phyloP scores from a whole-genome alignment of 1,140 invertebrate genomes.

The Eriosoma lanigerum region DNA sequence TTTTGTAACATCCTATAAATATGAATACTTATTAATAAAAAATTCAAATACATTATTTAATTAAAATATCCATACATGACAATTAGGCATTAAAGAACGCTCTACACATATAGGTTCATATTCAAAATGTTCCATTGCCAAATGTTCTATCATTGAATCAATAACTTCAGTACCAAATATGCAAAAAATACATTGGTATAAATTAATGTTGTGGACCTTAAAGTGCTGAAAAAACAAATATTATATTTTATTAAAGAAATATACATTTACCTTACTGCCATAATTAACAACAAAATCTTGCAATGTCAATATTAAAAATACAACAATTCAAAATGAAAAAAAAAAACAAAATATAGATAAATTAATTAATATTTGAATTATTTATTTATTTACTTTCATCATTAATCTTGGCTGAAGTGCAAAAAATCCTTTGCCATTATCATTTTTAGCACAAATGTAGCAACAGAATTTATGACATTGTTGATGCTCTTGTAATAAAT shows the following conservation, averaged over 20 bases:
- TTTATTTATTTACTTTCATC: constrained; percentile 5
- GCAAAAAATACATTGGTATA: constrained; percentile 41
- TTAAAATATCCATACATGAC: neutral
- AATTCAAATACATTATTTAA: neutral
- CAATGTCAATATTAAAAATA: too few relatives aligned
- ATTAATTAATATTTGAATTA: neutral
- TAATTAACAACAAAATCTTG: too few relatives aligned
- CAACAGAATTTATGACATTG: constrained; percentile 37
- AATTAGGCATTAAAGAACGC: neutral
- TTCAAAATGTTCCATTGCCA: constrained; percentile 44
- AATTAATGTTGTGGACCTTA: constrained; percentile 18
- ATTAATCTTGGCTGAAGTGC: neutral
- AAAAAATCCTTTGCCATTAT: constrained; percentile 7
- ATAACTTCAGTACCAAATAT: constrained; percentile 17
- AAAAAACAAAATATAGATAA: too few relatives aligned
- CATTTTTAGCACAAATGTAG: constrained; percentile 33
- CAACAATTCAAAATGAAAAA: neutral
- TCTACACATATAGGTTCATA: constrained; percentile 37
- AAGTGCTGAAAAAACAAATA: constrained; percentile 34
- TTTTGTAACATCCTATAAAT: constrained; percentile 4
- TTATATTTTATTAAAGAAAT: neutral
- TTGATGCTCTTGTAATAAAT: constrained; percentile 23
- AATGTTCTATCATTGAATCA: constrained; percentile 10
- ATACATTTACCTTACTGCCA: neutral
- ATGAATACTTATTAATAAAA: neutral